A percentile compares a stretch with the other conserved stretches of the same genome.
Conservation (phyloP, 2,888 invertebrate genomes). For the Drosophila putrida region DNA sequence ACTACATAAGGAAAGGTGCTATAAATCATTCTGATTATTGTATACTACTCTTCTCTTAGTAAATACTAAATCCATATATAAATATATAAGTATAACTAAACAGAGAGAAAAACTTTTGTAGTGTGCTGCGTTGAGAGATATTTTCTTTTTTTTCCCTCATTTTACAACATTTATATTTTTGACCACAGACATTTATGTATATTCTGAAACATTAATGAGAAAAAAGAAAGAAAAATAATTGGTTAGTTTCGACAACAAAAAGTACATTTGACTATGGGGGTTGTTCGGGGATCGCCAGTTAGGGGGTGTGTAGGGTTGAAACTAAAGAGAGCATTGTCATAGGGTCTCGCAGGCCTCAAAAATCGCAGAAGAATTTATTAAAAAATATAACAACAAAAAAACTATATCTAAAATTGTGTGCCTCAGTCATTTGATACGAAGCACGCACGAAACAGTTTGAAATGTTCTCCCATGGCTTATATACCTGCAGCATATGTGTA, state of each 20-base stretch:
- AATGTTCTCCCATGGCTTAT: slow-evolving; percentile 57
- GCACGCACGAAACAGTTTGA: slow-evolving; percentile 54
- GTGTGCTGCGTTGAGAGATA: slow-evolving; percentile 47
- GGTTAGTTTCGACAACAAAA: slow-evolving; percentile 73
- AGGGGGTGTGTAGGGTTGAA: slow-evolving; percentile 39
- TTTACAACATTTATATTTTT: slow-evolving; percentile 41
- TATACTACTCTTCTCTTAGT: slow-evolving; percentile 27
- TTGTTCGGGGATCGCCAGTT: slow-evolving; percentile 16
- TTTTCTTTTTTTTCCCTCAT: slow-evolving; percentile 38
- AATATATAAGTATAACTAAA: slow-evolving; percentile 34
- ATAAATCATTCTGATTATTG: slow-evolving; percentile 63
- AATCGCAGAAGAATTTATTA: slow-evolving; percentile 15
- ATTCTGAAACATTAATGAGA: slow-evolving; percentile 79
- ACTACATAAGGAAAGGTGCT: slow-evolving; percentile 53
- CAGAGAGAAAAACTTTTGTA: slow-evolving; percentile 50
- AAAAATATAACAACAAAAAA: slow-evolving; percentile 6
- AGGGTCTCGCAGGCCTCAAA: slow-evolving; percentile 30
- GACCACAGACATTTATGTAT: slow-evolving; percentile 74
- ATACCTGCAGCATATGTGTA: slow-evolving; percentile 46
- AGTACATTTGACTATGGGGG: slow-evolving; percentile 50
- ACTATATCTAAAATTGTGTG: slow-evolving; percentile 54
- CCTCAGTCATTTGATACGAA: slow-evolving; percentile 74
- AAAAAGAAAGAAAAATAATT: slow-evolving; percentile 70
- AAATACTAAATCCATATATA: slow-evolving; percentile 55
- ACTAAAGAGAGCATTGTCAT: slow-evolving; percentile 26